phyloP scores from a whole-genome alignment of 2,113 vertebrate species.

The Albula glossodonta region DNA sequence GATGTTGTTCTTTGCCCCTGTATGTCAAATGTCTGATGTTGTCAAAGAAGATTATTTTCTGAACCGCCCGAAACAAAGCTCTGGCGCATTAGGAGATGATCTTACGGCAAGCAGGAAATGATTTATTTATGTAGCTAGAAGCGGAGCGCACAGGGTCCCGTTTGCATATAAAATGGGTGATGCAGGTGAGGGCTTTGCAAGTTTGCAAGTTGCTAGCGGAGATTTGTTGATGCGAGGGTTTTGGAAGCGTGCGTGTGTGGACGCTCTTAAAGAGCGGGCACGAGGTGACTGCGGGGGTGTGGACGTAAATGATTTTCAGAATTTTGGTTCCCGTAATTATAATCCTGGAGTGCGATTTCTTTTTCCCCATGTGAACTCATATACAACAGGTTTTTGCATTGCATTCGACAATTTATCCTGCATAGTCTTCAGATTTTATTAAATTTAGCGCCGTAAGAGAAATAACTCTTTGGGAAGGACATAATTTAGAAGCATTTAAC shows the following conservation, averaged over 20 bases:
- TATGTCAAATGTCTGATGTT: slow-evolving; percentile 3
- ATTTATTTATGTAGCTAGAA: slow-evolving; percentile 26
- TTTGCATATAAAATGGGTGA: background rate
- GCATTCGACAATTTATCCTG: background rate
- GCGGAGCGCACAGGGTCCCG: background rate
- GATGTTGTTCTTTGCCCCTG: background rate
- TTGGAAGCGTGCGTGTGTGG: background rate
- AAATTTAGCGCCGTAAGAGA: background rate
- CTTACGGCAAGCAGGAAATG: slow-evolving; percentile 10
- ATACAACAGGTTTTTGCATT: background rate
- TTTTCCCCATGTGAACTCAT: background rate
- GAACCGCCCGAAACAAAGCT: slow-evolving; percentile 23
- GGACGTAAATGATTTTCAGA: background rate
- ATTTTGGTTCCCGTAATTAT: background rate
- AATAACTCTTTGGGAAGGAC: background rate
- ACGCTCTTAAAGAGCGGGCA: background rate
- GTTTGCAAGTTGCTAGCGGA: slow-evolving; percentile 2
- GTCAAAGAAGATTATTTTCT: slow-evolving; percentile 14
- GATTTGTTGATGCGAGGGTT: slow-evolving; percentile 12
- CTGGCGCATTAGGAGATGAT: background rate
- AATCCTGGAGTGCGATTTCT: background rate
- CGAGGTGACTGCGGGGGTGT: background rate
- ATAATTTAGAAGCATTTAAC: background rate
- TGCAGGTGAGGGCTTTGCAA: slow-evolving; percentile 9
- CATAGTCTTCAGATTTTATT: background rate